These are phyloP conservation scores for Notodonta dromedarius DNA, from an alignment of 2,888 invertebrate genomes.

Conservation along the genomic window DNA sequence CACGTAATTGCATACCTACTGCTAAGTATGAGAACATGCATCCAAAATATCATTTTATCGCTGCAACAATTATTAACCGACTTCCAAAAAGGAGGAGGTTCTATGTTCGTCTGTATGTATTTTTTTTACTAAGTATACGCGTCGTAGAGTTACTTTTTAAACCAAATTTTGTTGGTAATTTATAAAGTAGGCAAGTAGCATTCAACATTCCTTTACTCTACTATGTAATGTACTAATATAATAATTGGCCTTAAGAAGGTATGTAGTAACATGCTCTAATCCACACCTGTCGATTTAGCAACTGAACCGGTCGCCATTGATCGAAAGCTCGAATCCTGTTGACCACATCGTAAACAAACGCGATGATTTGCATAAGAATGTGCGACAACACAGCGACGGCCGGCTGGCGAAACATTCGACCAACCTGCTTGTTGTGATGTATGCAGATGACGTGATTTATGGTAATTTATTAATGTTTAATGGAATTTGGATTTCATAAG, in stretches of 20 bases:
- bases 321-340: conserved; percentile 21
- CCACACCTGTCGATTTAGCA: conserved; percentile 32
- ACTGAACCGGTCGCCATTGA: conserved; percentile 15
- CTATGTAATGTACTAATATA: too few species aligned
- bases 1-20: conserved; percentile 1
- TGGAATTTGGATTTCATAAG: too few species aligned
- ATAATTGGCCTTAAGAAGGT: too few species aligned
- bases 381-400: background rate
- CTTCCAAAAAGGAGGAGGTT: too few species aligned
- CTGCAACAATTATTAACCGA: too few species aligned
- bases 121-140: too few species aligned
- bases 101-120: too few species aligned
- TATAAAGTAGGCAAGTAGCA: too few species aligned
- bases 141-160: too few species aligned
- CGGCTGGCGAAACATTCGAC: background rate
- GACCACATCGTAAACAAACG: conserved; percentile 16
- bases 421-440: background rate
- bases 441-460: background rate
- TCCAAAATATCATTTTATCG: too few species aligned
- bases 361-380: conserved; percentile 34
- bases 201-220: too few species aligned
- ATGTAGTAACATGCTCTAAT: conserved; percentile 13
- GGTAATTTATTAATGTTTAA: background rate
- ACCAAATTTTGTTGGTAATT: too few species aligned
- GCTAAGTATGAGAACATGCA: background rate